phyloP scores from a whole-genome alignment of 2,797 vertebrate species.

The Halcyon badia region DNA sequence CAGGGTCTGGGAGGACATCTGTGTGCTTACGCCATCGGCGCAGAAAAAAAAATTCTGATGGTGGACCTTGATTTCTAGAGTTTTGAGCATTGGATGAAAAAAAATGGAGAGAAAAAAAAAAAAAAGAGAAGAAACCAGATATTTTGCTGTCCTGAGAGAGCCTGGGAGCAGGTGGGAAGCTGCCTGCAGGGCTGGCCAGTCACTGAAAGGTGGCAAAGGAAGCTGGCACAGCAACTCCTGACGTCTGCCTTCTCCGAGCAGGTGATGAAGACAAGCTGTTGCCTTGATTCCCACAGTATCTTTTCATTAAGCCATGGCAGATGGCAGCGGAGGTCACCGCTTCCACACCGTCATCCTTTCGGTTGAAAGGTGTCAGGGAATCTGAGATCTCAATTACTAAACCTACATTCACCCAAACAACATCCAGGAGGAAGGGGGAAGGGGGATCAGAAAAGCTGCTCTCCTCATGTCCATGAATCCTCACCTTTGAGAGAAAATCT shows the following conservation, averaged over 20 bases:
- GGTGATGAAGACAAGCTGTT: constrained; percentile 60
- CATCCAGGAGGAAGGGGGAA: not conserved
- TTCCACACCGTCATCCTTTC: constrained; percentile 26
- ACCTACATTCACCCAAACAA: not conserved
- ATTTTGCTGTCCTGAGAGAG: not conserved
- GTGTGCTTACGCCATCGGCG: not conserved
- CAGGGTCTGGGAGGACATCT: not conserved
- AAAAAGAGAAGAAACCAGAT: not conserved
- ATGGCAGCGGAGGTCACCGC: constrained; percentile 33
- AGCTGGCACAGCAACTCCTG: constrained; percentile 29
- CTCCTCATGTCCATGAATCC: not conserved
- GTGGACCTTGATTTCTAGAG: not conserved
- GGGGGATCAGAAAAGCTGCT: not conserved
- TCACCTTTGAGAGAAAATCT: constrained; percentile 1
- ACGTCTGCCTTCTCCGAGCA: not conserved
- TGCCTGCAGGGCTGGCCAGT: not conserved
- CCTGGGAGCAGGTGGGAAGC: not conserved
- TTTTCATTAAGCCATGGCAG: constrained; percentile 61
- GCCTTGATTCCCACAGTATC: constrained; percentile 46
- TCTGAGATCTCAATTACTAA: constrained; percentile 46
- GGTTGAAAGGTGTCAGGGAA: constrained; percentile 2
- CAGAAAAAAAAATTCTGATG: fast-evolving
- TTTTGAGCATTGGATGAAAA: not conserved
- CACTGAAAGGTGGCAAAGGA: not conserved
- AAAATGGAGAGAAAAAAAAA: not conserved